A percentile compares a stretch with the other conserved stretches of the same genome.
These are phyloP conservation scores for Chorisops tibialis DNA, from an alignment of 2,888 invertebrate species.

Conservation along the genomic window DNA sequence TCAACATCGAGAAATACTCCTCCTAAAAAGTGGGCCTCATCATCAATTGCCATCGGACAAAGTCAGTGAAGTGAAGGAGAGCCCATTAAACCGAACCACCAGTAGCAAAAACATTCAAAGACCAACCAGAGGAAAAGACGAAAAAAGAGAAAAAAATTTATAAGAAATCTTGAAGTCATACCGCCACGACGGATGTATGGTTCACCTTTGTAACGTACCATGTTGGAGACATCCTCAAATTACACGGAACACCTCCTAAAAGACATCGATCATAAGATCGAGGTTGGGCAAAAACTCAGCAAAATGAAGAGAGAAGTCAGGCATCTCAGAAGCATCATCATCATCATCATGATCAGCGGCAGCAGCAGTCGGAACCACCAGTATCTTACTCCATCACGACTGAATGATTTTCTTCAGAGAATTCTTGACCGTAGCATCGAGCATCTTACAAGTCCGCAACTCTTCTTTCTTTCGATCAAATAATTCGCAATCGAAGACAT, in stretches of 20 bases:
- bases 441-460: background rate
- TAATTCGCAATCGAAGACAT: slow-evolving; percentile 11
- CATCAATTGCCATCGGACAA: slow-evolving; percentile 19
- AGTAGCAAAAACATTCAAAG: slow-evolving; percentile 31
- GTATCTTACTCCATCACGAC: background rate
- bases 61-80: slow-evolving; percentile 27
- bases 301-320: slow-evolving; percentile 12
- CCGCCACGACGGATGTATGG: background rate
- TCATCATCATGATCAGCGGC: background rate
- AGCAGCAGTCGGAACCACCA: background rate
- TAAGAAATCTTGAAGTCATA: slow-evolving; percentile 14
- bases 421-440: background rate
- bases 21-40: slow-evolving; percentile 24
- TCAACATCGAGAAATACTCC: slow-evolving; percentile 19
- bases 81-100: slow-evolving; percentile 23
- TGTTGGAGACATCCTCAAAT: slow-evolving; percentile 33
- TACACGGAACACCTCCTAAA: slow-evolving; percentile 35
- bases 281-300: slow-evolving; percentile 27
- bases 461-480: slow-evolving; percentile 2
- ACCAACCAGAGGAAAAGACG: slow-evolving; percentile 27
- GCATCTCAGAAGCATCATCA: background rate
- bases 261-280: slow-evolving; percentile 34
- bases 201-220: slow-evolving; percentile 9
- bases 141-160: slow-evolving; percentile 7
- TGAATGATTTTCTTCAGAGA: background rate